These are phyloP conservation scores for Streptopelia turtur DNA, from an alignment of 2,797 vertebrate species.

Conservation along the genomic window DNA sequence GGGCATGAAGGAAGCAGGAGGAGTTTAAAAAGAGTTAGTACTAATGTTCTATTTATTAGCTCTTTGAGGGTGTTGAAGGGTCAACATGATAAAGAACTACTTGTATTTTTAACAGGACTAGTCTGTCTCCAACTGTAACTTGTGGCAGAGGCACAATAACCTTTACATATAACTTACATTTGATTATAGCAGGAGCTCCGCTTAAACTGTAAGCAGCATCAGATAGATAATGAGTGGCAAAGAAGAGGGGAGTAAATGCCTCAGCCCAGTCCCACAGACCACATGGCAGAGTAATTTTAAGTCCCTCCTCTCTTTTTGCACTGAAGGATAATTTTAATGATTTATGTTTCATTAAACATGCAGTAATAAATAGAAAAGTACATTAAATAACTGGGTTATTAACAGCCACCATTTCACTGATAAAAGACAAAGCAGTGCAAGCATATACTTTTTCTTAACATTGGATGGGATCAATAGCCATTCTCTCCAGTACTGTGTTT, in stretches of 20 bases:
- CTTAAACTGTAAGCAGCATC: not conserved
- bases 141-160: not conserved
- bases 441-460: not conserved
- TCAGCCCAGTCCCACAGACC: not conserved
- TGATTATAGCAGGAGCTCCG: not conserved
- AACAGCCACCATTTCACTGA: not conserved
- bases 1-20: not conserved
- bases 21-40: not conserved
- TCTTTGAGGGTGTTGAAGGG: not conserved
- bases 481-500: not conserved
- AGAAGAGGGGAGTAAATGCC: not conserved
- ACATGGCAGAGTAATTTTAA: not conserved
- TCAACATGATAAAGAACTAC: not conserved
- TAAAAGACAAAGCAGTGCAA: not conserved
- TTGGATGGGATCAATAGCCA: not conserved
- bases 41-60: not conserved
- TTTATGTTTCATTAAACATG: not conserved
- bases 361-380: not conserved
- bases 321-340: not conserved
- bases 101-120: not conserved
- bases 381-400: not conserved
- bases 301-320: not conserved
- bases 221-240: not conserved
- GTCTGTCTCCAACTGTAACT: not conserved
- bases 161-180: not conserved